Evolutionary conservation across 2,113 vertebrate species (phyloP), one percentile per base, ranked within the genome.

Genomic region (Stomatorhinus ivindoensis): DNA sequence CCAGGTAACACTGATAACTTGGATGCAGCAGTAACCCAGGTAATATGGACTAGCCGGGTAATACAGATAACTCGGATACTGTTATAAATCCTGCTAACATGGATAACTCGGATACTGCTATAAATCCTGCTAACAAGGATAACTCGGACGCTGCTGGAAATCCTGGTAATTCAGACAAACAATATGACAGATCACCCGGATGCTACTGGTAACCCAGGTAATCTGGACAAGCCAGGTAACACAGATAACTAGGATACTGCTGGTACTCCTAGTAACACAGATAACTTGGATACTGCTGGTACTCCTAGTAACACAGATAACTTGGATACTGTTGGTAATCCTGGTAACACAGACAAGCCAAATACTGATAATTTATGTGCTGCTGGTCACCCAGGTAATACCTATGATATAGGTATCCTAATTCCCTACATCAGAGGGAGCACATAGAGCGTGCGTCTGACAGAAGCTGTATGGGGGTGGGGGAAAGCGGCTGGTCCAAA

Each of bases 401-500:
- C 35, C 10, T 35, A 80, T 80, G 35, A 80, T 42, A 35, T 4
- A 80, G 35, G 17, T 80, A 19, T 80, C 35, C 73, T 6, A 31
- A 76, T 76, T 76, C 31, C 69, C 31, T 7, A 42, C 31, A 2
- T 35, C 35, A 42, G 73, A 15, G 73, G 17, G 73, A 42, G 82
- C 24, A n/a, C 44, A 47, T 10, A n/a, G 39, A 19, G n/a, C 47
- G 82, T 9, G 42, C 3, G 39, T 82, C 35, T 17, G 39, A 21
- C 17, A 42, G 76, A 39, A 2, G 17, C 35, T 82, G 76, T 42
- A 44, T 1, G 2, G 11, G 80, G 35, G 39, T 2, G 4, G 80
- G 42, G 39, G 80, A 42, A 19, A 31, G 86, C 93, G 93, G 93
- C 91, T 17, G 93, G 90, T 92, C 88, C 91, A 92, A 89, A 93